Conservation (phyloP, 2,113 vertebrate genomes). For the Cettia cetti region DNA sequence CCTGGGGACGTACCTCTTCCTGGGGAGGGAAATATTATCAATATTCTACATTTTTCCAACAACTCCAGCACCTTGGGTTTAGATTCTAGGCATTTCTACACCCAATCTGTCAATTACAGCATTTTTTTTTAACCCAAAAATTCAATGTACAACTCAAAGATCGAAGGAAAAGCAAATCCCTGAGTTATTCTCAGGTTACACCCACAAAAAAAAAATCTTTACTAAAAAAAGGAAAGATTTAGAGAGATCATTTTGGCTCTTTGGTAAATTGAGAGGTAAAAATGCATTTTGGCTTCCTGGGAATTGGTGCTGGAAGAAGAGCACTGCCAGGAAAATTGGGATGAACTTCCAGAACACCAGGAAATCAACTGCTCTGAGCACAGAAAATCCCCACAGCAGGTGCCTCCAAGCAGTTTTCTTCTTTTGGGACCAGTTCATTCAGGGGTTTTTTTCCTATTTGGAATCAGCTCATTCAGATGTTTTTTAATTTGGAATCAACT, state of each 20-base stretch:
- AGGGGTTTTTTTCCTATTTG: background rate
- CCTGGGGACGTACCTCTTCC: constrained; percentile 98
- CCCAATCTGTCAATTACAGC: accelerated
- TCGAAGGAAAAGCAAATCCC: background rate
- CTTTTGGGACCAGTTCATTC: no score
- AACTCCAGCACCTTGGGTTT: accelerated
- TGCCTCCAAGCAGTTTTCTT: background rate
- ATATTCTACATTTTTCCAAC: background rate
- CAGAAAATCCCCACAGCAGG: background rate
- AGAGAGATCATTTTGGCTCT: background rate
- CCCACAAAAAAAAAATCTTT: background rate
- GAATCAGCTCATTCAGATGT: no score
- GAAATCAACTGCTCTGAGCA: no score
- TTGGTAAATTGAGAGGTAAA: background rate
- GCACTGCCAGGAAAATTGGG: background rate
- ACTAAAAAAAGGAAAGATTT: background rate
- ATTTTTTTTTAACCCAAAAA: background rate
- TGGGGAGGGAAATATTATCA: background rate
- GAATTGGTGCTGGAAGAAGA: background rate
- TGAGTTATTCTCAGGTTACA: background rate
- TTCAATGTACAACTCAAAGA: background rate
- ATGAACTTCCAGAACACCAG: background rate
- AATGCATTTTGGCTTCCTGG: background rate
- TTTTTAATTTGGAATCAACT: no score
- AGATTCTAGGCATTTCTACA: background rate